A percentile compares a stretch with the other conserved stretches of the same genome.
phyloP scores from a whole-genome alignment of 2,797 vertebrate species.

The Knipowitschia caucasica region DNA sequence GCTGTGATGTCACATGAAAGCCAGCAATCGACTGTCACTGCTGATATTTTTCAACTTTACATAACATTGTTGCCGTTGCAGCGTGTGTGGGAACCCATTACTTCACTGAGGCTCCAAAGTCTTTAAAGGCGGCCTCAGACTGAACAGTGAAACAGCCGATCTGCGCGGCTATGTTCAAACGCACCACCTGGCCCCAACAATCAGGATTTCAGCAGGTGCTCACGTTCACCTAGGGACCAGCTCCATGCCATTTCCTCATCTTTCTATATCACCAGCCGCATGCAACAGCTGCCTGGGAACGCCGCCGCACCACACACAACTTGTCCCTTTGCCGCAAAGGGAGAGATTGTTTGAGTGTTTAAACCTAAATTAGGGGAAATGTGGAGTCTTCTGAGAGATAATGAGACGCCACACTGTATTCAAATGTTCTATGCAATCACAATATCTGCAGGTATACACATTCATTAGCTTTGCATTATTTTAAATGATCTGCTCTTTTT shows the following conservation, averaged over 20 bases:
- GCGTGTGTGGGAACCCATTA: neutral
- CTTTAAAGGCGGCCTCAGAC: constrained; percentile 2
- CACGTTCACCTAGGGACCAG: constrained; percentile 48
- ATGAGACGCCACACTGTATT: neutral
- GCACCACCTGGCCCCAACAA: constrained; percentile 56
- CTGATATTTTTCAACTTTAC: neutral
- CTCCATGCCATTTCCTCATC: constrained; percentile 47
- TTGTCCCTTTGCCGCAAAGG: constrained; percentile 24
- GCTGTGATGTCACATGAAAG: too few relatives aligned
- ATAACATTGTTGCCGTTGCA: neutral
- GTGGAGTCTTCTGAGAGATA: neutral
- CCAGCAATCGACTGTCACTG: neutral
- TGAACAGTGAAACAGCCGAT: constrained; percentile 2
- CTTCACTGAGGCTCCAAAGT: neutral
- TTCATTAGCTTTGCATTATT: too few relatives aligned
- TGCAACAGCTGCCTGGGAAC: constrained; percentile 53
- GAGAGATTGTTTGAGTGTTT: constrained; percentile 16
- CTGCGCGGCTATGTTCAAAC: constrained; percentile 23
- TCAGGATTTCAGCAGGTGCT: constrained; percentile 66
- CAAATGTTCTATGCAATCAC: too few relatives aligned
- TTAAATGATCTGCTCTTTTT: too few relatives aligned
- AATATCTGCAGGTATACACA: too few relatives aligned
- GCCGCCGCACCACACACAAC: constrained; percentile 37
- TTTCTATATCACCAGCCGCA: constrained; percentile 54
- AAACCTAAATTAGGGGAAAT: constrained; percentile 18